Evolutionary conservation across 2,113 vertebrate genomes (phyloP).

Genomic region (Colinus virginianus): DNA sequence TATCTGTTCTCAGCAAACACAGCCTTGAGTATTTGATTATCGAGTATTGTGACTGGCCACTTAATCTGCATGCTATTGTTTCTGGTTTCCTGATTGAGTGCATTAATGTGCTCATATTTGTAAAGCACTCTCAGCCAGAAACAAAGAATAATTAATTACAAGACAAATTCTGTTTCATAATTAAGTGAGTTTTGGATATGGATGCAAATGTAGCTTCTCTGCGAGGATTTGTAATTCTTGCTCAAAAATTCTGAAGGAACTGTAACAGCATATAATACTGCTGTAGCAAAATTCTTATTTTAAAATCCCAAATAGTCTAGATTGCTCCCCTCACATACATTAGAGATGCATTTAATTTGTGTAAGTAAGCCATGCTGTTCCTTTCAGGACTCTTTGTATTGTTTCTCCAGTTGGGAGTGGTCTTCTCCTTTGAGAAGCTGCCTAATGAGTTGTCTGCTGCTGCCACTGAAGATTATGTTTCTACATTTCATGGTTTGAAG

Average conservation of each 20-base stretch:
- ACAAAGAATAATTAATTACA: constrained; percentile 48
- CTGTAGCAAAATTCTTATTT: background rate
- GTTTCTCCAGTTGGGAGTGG: background rate
- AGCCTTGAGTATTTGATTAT: constrained; percentile 50
- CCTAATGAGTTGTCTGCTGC: background rate
- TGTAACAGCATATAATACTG: background rate
- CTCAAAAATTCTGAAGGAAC: background rate
- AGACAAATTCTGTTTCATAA: constrained; percentile 37
- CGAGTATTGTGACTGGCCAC: constrained; percentile 49
- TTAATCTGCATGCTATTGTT: constrained; percentile 60
- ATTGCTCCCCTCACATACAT: background rate
- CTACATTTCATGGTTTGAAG: background rate
- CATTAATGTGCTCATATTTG: constrained; percentile 47
- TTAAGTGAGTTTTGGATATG: constrained; percentile 32
- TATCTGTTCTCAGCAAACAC: constrained; percentile 10
- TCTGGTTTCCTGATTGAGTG: constrained; percentile 63
- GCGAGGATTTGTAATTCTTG: background rate
- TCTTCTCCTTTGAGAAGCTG: background rate
- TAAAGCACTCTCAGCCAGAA: constrained; percentile 18
- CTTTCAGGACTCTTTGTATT: background rate
- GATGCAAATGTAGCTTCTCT: background rate
- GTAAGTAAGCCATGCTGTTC: background rate
- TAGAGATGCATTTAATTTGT: constrained; percentile 1
- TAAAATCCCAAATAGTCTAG: background rate
- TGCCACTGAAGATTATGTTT: background rate